A percentile compares a stretch with the other conserved stretches of the same genome.
phyloP scores from a whole-genome alignment of 1,140 invertebrate species.

The Aphis gossypii region DNA sequence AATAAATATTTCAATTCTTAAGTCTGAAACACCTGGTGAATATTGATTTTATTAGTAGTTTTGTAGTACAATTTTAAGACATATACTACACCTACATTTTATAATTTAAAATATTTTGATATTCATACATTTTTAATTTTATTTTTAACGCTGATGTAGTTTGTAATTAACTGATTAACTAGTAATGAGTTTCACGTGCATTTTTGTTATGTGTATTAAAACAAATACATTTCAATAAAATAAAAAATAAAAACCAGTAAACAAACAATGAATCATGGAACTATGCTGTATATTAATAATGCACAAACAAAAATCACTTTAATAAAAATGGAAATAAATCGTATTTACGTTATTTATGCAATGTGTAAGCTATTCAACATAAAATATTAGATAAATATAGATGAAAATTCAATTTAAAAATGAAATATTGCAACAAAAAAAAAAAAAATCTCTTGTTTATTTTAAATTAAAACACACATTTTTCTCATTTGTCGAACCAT shows the following conservation, averaged over 20 bases:
- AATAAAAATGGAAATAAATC: background rate
- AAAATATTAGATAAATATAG: background rate
- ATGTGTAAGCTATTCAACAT: background rate
- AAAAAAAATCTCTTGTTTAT: background rate
- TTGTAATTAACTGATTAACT: background rate
- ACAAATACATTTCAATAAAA: background rate
- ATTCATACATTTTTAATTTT: background rate
- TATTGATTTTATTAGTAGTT: background rate
- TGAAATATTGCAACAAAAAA: background rate
- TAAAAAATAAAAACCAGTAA: background rate
- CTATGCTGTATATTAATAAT: background rate
- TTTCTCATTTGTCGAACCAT: background rate
- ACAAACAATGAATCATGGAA: background rate
- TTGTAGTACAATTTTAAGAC: background rate
- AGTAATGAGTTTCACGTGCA: background rate
- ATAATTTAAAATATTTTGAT: background rate
- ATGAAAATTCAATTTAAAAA: background rate
- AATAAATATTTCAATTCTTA: background rate
- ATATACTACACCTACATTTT: background rate
- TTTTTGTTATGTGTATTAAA: background rate
- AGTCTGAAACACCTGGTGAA: background rate
- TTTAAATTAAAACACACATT: background rate
- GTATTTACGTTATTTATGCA: background rate
- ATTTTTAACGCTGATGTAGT: background rate
- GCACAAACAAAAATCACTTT: background rate